Evolutionary conservation across 2,888 invertebrate species (phyloP), one percentile per base, ranked within the genome.

Genomic region (Salpingus planirostris): DNA sequence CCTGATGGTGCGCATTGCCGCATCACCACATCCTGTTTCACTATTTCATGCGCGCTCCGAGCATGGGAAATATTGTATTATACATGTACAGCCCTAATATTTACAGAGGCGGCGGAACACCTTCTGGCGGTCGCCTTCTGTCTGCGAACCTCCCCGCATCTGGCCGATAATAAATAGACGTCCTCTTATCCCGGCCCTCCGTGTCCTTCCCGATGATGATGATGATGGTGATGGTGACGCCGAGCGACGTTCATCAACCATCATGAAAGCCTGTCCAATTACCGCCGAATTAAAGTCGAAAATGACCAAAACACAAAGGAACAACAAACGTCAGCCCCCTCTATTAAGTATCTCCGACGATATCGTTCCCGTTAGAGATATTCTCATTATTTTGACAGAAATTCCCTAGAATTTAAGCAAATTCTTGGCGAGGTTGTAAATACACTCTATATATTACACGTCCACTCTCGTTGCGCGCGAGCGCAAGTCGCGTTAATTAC

Each of bases 61-160:
- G 57, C 57, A 59, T 57, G 52, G 52, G 54, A 54, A 58, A 58
- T 55, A 57, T 57, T 53, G 48, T 54, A 58, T 59, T 58, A 58
- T 55, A 53, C 54, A 51, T 55, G 46, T 54, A 55, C 52, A 50
- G 47, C 45, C 50, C 49, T 46, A 44, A 51, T 51, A 54, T 57
- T 57, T 52, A 55, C 54, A 54, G n/a, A n/a, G n/a, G n/a, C n/a
- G n/a, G 43, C 49, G 41, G 47, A 46, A 52, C 52, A 52, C 52
- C 54, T 54, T 52, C 50, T 52, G 54, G 50, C 46, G 42, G 43
- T 42, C 46, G 41, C 39, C 37, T 46, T 44, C 52, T 52, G 52
- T 49, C 46, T 55, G 53, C 50, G 48, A 47, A 42, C n/a, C n/a
- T n/a, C n/a, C n/a, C n/a, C n/a, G n/a, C n/a, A n/a, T n/a, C n/a